Conservation (phyloP, 2,888 invertebrate genomes). For the Oscheius sp. region DNA sequence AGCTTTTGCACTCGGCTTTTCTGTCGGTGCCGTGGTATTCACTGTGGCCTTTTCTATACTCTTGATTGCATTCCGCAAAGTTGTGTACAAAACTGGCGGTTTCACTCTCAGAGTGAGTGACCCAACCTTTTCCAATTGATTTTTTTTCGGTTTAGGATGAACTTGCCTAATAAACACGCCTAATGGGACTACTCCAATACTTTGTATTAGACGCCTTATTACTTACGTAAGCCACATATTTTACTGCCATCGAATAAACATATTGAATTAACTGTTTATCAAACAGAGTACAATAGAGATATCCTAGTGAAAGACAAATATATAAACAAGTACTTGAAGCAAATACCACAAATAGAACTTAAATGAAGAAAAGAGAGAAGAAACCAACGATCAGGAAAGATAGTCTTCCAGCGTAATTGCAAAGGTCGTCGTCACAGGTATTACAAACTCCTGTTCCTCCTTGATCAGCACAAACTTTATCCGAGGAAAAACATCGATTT, state of each 20-base stretch:
- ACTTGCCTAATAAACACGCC: slow-evolving; percentile 19
- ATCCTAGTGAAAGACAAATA: not conserved
- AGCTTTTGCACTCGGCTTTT: slow-evolving; percentile 27
- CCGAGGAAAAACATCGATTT: not conserved
- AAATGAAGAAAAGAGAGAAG: not conserved
- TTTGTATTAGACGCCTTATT: no score
- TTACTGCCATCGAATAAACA: not conserved
- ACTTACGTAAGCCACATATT: no score
- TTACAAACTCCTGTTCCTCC: slow-evolving; percentile 39
- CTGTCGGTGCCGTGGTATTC: slow-evolving; percentile 23
- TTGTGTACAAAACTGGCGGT: slow-evolving; percentile 20
- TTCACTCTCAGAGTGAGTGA: slow-evolving; percentile 18
- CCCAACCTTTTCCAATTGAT: not conserved
- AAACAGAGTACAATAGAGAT: no score
- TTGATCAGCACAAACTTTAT: not conserved
- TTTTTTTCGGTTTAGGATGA: not conserved
- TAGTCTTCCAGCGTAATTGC: slow-evolving; percentile 32
- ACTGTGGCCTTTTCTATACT: slow-evolving; percentile 21
- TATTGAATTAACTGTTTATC: not conserved
- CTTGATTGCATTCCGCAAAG: not conserved
- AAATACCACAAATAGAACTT: not conserved
- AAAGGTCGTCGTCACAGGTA: slow-evolving; percentile 44
- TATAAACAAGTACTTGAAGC: not conserved
- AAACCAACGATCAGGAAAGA: not conserved
- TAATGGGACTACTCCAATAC: no score